Percentiles rank a stretch among this genome's conserved stretches.
phyloP scores from a whole-genome alignment of 2,888 invertebrate species.

The Drosophila affinis region DNA sequence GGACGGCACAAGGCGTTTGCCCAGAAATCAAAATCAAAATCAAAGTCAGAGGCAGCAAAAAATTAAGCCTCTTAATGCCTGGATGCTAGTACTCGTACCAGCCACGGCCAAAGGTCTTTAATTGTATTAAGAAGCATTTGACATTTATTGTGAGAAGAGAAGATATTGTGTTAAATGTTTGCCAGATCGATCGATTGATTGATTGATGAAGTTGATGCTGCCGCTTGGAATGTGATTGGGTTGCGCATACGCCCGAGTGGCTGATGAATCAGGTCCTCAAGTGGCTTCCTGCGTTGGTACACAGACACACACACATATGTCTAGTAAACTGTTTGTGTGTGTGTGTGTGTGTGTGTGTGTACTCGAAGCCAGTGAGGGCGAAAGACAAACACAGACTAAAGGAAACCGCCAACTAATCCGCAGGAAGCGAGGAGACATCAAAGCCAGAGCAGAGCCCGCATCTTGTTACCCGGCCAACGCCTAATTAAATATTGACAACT shows the following conservation, averaged over 20 bases:
- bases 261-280: slow-evolving; percentile 4
- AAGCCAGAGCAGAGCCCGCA: slow-evolving; percentile 27
- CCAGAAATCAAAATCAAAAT: slow-evolving; percentile 43
- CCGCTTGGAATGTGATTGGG: slow-evolving; percentile 14
- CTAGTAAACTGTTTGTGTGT: not conserved
- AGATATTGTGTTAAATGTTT: slow-evolving; percentile 47
- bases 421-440: slow-evolving; percentile 65
- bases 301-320: not conserved
- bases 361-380: slow-evolving; percentile 25
- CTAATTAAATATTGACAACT: slow-evolving; percentile 80
- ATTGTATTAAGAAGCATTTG: slow-evolving; percentile 70
- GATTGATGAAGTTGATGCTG: slow-evolving; percentile 47
- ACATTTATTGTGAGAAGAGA: slow-evolving; percentile 59
- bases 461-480: slow-evolving; percentile 39
- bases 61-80: slow-evolving; percentile 75
- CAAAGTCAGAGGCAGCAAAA: slow-evolving; percentile 45
- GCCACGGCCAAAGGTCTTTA: slow-evolving; percentile 50
- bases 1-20: slow-evolving; percentile 46
- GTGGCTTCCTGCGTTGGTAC: not conserved
- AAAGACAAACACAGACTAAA: slow-evolving; percentile 43
- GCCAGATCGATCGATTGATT: slow-evolving; percentile 56
- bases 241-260: slow-evolving; percentile 35
- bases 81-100: slow-evolving; percentile 32
- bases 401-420: slow-evolving; percentile 67
- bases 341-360: too few species aligned